These are phyloP conservation scores for Aphelenchoides avenae DNA, from an alignment of 1,140 invertebrate genomes.

Conservation along the genomic window DNA sequence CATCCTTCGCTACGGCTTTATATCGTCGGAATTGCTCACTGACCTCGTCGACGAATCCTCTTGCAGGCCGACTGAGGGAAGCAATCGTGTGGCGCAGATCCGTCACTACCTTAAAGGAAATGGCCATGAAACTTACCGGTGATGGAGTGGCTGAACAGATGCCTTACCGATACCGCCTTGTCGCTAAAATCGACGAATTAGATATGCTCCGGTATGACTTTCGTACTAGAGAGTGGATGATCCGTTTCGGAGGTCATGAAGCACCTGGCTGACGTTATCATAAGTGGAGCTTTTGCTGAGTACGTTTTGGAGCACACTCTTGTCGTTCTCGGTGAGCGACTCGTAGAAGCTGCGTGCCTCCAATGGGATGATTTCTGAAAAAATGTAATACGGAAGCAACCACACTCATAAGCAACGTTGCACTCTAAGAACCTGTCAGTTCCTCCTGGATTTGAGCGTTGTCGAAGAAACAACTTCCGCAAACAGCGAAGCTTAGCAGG, in stretches of 20 bases:
- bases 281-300: constrained; percentile 32
- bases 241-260: constrained; percentile 16
- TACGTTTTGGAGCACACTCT: constrained; percentile 35
- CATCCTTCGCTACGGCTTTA: too few species aligned
- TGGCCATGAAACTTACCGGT: too few species aligned
- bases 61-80: constrained; percentile 29
- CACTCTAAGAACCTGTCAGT: too few species aligned
- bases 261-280: constrained; percentile 13
- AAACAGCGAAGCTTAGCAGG: too few species aligned
- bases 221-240: too few species aligned
- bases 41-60: constrained; percentile 43
- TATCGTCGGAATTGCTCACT: too few species aligned
- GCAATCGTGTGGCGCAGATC: constrained; percentile 29
- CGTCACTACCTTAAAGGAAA: constrained; percentile 40
- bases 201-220: too few species aligned
- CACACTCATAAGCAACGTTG: constrained; percentile 5
- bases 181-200: too few species aligned
- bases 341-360: constrained; percentile 40
- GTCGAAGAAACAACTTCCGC: too few species aligned
- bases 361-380: constrained; percentile 32
- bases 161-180: too few species aligned
- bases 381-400: background rate
- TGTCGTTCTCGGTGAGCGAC: constrained; percentile 32
- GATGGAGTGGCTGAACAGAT: too few species aligned
- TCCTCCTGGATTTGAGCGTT: too few species aligned